These are phyloP conservation scores for Saimiri boliviensis DNA, from an alignment of 2,113 vertebrate genomes.

Conservation along the genomic window DNA sequence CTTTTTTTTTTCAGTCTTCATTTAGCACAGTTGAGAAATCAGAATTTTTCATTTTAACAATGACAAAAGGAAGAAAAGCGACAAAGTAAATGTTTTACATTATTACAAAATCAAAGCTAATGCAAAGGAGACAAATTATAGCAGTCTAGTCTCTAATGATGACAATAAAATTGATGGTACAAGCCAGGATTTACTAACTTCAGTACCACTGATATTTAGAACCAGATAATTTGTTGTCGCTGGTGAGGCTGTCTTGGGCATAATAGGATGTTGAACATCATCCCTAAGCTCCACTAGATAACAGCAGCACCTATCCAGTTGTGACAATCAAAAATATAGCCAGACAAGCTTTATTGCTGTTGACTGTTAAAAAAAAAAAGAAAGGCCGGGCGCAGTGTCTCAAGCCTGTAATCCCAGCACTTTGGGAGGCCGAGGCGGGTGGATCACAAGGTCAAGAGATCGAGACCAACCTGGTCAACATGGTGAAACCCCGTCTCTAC, in stretches of 20 bases:
- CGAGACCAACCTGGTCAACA: no score
- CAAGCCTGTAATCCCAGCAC: no score
- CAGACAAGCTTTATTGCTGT: not conserved
- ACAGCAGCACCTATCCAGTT: not conserved
- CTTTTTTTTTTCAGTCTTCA: not conserved
- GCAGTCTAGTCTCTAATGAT: not conserved
- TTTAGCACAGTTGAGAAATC: slow-evolving; percentile 8
- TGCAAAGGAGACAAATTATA: not conserved
- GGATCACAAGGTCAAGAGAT: no score
- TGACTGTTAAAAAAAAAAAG: no score
- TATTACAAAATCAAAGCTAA: slow-evolving; percentile 9
- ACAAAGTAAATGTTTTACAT: slow-evolving; percentile 14
- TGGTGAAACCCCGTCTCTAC: no score
- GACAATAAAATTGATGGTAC: not conserved
- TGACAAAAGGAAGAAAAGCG: not conserved
- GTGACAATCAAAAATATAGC: not conserved
- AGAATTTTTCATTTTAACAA: slow-evolving; percentile 52
- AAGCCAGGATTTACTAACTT: not conserved
- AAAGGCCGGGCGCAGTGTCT: no score
- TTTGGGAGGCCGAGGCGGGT: no score
- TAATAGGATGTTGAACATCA: not conserved
- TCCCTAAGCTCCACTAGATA: not conserved
- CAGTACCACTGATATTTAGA: not conserved
- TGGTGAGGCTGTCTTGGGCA: not conserved
- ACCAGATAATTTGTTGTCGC: not conserved